Evolutionary conservation across 2,113 vertebrate genomes (phyloP), one percentile per base, ranked within the genome.

Genomic region (Danionella cerebrum): DNA sequence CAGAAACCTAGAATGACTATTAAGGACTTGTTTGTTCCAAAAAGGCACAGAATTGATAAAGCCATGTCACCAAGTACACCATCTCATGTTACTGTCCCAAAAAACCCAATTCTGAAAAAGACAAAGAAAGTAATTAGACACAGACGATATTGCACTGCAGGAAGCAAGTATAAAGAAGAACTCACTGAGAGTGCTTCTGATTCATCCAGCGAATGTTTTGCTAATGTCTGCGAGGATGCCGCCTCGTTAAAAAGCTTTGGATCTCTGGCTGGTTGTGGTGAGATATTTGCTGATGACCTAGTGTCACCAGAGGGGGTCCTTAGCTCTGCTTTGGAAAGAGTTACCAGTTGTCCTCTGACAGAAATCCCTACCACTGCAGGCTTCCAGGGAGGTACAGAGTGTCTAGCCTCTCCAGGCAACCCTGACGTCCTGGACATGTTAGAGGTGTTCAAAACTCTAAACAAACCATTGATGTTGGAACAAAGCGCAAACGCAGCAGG

Each of bases 241-340:
- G 87, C 87, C 27, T 93, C 92, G 0, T 80, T 93, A 33, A 90
- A 93, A 76, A 93, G 92, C 72, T 93, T 93, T 16, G 92, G 91
- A 65, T 93, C 92, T 1, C 89, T 92, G 57, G 91, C 90, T 0
- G 92, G 92, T n/a, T 93, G 92, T 21, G 92, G 92, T 29, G 92
- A 93, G 75, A 93, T 93, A 76, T 93, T 92, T 76, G 92, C 90
- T 5, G 92, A 93, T 21, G 90, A 92, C 33, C 38, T 71, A 16
- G 82, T 85, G 51, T 87, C 87, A 5, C 57, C 88, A 53, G 90
- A 90, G 62, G 48, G 86, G 27, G 84, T 79, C 0, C 79, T 69
- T 42, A 84, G 70, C 54, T 83, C 73, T 4, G 80, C 80, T 35
- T 51, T 76, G 31, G 66, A 78, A 52, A 42, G 74, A 47, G 79